Evolutionary conservation across 1,140 invertebrate genomes (phyloP), one percentile per base, ranked within the genome.

Genomic region (Phenacoccus solenopsis): DNA sequence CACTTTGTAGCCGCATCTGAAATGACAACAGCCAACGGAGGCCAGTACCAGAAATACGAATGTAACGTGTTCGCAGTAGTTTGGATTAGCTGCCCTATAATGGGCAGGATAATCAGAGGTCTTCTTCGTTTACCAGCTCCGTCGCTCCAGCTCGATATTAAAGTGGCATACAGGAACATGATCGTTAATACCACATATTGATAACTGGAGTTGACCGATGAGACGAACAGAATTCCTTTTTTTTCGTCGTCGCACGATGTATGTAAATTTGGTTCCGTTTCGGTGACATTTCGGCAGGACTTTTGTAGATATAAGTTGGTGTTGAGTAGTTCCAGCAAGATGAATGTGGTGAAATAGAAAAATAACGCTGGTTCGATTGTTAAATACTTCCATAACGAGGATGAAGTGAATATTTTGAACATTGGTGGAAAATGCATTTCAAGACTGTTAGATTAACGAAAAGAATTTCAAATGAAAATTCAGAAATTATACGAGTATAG

Each of bases 271-370:
- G 84, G 82, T 0, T 85, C 80, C 72, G 88, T 89, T 16, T 78
- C 82, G 69, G 91, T 81, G 78, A 91, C 91, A 0, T 91, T 88
- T 70, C 88, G 80, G 75, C 90, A 93, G 0, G 90, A 89, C 78
- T 91, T 91, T 77, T 91, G 89, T 74, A 91, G 80, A 75, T 90
- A 90, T 12, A 93, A 80, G 78, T 91, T 90, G 77, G 90, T 88
- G 13, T 87, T 89, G 21, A 88, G 88, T 56, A 90, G 76, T 21
- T 59, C 56, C 56, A 59, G 13, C 13, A 32, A 32, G 30, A 32
- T 32, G 30, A 32, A 32, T 5, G 30, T 32, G 30, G 30, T 32
- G 30, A 32, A 32, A 32, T 32, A 32, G 30, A 32, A 32, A 32
- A 32, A 32, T 32, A 32, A 32, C 5, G 5, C 5, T 32, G 30